phyloP scores from a whole-genome alignment of 2,888 invertebrate genomes.

The Atrina japonica region DNA sequence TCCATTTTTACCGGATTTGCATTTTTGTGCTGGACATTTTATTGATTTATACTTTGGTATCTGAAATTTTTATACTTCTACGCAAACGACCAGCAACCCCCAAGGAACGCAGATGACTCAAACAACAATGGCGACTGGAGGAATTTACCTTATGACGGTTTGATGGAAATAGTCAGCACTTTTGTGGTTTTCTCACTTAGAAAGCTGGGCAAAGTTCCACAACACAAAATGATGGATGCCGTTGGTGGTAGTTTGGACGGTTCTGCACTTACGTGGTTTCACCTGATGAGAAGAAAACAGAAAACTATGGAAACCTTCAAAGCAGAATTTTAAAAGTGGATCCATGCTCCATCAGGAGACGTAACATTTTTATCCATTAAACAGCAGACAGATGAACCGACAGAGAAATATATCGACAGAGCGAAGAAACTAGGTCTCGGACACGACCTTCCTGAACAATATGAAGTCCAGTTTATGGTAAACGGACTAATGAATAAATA shows the following conservation, averaged over 20 bases:
- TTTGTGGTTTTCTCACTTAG: background rate
- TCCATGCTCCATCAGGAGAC: background rate
- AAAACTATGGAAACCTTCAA: background rate
- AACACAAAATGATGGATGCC: background rate
- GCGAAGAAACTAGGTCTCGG: background rate
- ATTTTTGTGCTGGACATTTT: too few species aligned
- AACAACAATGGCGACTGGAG: too few species aligned
- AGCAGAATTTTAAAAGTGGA: background rate
- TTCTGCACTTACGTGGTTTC: background rate
- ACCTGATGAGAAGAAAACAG: background rate
- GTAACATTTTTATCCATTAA: background rate
- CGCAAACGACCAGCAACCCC: too few species aligned
- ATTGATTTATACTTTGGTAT: too few species aligned
- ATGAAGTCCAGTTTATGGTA: slow-evolving; percentile 1
- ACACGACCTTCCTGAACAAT: background rate
- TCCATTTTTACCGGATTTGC: too few species aligned
- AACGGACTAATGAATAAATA: background rate
- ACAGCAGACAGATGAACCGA: background rate
- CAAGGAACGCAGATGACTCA: too few species aligned
- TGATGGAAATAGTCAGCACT: background rate
- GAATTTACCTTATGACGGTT: too few species aligned
- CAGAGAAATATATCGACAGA: background rate
- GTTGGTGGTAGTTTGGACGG: background rate
- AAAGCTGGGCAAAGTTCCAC: background rate
- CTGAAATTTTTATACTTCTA: too few species aligned